Evolutionary conservation across 2,797 vertebrate genomes (phyloP).

Genomic region (Coregonus sp.): DNA sequence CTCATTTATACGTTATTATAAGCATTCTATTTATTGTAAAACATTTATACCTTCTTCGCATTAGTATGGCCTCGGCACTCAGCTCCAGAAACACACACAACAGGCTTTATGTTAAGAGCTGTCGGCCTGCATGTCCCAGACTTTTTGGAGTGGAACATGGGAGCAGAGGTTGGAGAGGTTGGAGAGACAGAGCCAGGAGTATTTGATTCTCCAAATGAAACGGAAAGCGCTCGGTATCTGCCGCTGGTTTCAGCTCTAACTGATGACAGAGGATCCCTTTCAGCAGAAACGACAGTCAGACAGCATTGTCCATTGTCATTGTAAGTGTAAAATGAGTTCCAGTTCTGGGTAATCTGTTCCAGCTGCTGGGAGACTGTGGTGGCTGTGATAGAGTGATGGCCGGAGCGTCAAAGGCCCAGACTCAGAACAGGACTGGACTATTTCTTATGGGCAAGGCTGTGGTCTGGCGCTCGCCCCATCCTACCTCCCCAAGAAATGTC

Average conservation of each 20-base stretch:
- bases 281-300: conserved; percentile 38
- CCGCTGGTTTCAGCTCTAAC: background rate
- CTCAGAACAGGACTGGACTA: conserved; percentile 31
- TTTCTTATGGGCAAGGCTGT: conserved; percentile 41
- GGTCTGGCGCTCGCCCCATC: conserved; percentile 32
- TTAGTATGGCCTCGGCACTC: conserved; percentile 22
- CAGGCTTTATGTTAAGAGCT: conserved; percentile 11
- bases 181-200: conserved; percentile 24
- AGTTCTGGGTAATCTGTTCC: conserved; percentile 56
- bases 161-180: conserved; percentile 12
- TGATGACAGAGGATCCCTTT: conserved; percentile 39
- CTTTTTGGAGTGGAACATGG: background rate
- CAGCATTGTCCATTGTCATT: conserved; percentile 56
- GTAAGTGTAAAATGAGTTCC: conserved; percentile 53
- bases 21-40: conserved; percentile 62
- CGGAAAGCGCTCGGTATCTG: conserved; percentile 27
- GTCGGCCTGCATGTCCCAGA: background rate
- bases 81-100: conserved; percentile 40
- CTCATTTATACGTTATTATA: conserved; percentile 60
- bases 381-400: conserved; percentile 42
- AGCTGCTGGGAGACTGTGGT: conserved; percentile 57
- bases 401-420: conserved; percentile 4
- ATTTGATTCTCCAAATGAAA: conserved; percentile 38
- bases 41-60: conserved; percentile 61
- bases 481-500: conserved; percentile 20